Conservation (phyloP, 2,113 vertebrate genomes). For the Gymnocephalus cernua region DNA sequence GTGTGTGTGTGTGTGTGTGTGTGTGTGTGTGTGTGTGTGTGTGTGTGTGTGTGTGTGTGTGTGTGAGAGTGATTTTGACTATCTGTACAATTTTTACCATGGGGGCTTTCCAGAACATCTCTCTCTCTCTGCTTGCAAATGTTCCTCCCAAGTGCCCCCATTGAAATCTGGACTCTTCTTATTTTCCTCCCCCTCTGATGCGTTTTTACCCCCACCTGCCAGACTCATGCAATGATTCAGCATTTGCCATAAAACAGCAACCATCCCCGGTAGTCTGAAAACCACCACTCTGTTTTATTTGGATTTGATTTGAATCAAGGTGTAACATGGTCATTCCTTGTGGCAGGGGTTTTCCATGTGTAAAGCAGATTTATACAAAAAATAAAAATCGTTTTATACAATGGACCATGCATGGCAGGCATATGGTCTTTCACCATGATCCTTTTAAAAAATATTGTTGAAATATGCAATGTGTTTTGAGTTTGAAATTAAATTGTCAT, state of each 20-base stretch:
- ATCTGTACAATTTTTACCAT: constrained; percentile 35
- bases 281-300: constrained; percentile 44
- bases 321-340: constrained; percentile 37
- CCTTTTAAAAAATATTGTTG: neutral
- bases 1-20: constrained; percentile 20
- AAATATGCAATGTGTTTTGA: neutral
- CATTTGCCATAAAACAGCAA: constrained; percentile 32
- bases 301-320: constrained; percentile 45
- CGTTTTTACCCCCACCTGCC: constrained; percentile 55
- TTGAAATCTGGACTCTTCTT: constrained; percentile 36
- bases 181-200: constrained; percentile 20
- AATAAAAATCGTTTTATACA: neutral
- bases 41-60: constrained; percentile 17
- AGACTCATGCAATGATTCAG: constrained; percentile 51
- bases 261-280: constrained; percentile 14
- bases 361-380: neutral
- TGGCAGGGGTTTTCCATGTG: constrained; percentile 22
- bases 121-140: constrained; percentile 35
- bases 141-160: constrained; percentile 40
- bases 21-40: constrained; percentile 18
- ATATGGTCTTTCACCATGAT: neutral
- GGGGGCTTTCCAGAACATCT: constrained; percentile 67
- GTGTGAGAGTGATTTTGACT: constrained; percentile 23
- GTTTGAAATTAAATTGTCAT: neutral
- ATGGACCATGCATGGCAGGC: neutral